Evolutionary conservation across 92 coral and sea anemone species (phyloP).

Genomic region (Palythoa caribaeorum): DNA sequence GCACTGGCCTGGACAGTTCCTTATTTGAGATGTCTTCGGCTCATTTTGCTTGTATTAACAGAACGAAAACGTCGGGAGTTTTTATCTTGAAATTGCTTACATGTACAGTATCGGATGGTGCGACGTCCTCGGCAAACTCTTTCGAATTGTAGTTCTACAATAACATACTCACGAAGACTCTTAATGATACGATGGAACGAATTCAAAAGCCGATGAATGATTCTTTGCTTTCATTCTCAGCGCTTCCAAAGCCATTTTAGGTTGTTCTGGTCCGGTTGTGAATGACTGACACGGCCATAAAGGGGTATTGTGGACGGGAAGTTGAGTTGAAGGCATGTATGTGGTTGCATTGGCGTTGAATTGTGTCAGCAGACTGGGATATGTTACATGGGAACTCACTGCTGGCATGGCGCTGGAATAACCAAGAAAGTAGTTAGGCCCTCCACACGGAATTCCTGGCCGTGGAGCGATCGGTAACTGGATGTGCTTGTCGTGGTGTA

Average conservation of each 20-base stretch:
- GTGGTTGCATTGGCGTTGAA: constrained; percentile 85
- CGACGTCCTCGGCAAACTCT: not conserved
- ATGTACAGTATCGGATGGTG: not conserved
- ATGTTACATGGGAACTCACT: constrained; percentile 80
- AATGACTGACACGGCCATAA: constrained; percentile 96
- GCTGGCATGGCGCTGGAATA: constrained; percentile 88
- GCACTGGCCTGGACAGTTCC: not conserved
- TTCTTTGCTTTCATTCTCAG: constrained; percentile 89
- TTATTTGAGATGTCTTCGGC: not conserved
- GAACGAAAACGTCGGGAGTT: too few species aligned
- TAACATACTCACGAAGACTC: constrained; percentile 19
- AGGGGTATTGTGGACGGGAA: constrained; percentile 90
- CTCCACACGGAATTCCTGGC: constrained; percentile 93
- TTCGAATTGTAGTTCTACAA: too few species aligned
- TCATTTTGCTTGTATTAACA: not conserved
- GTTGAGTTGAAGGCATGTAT: constrained; percentile 90
- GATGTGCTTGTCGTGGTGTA: constrained; percentile 81
- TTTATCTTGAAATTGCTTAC: not conserved
- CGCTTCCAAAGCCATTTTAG: constrained; percentile 95
- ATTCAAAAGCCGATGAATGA: constrained; percentile 95
- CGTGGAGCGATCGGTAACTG: constrained; percentile 99
- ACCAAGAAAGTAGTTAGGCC: constrained; percentile 94
- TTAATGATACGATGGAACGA: constrained; percentile 90
- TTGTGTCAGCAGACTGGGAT: constrained; percentile 90
- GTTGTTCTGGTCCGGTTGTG: constrained; percentile 71